Base-by-base conservation (phyloP, 2,113 vertebrate species). In the Parus major region DNA sequence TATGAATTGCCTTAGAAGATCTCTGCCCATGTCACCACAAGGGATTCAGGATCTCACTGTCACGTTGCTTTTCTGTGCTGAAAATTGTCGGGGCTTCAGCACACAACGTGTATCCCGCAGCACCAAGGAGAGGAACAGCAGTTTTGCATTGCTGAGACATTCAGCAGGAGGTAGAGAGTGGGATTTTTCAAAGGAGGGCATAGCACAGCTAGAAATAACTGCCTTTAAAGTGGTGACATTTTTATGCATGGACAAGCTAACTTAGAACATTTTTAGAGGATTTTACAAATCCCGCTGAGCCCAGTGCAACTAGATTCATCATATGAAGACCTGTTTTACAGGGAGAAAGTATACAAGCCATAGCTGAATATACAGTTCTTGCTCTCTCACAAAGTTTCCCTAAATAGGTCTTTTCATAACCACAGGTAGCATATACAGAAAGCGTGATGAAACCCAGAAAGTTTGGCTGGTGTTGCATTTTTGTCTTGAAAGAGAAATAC, bases 201-300 rank as follows among this genome's bases (percentile, higher is more conserved):
- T 27, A 90, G 80, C 93, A 69, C 92, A 96, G 88, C 90, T 92
- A 94, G 93, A 96, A 97, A 96, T 97, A 96, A 92, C 93, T 88
- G 72, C 59, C 82, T 97, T 94, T 90, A 90, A 94, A 94, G 89
- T 76, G 69, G 66, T 95, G 93, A 92, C 92, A 84, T 96, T 96
- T 96, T 95, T 93, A 94, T 95, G 90, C 81, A 90, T 70, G 86
- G 92, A 93, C 92, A 75, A 95, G 61, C 82, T 96, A 96, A 92
- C 88, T 92, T 95, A 60, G 86, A 94, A 86, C 90, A 79, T 94
- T 95, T 95, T 84, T 90, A 96, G 88, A 84, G 76, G 69, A 78
- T 96, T 94, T 97, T 93, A 69, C 92, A 75, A 95, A 93, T 94
- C 88, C 88, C 69, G 10, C 86, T 94, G 90, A 83, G 88, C 82